phyloP scores from a whole-genome alignment of 2,888 invertebrate genomes.

The Colletes collaris region DNA sequence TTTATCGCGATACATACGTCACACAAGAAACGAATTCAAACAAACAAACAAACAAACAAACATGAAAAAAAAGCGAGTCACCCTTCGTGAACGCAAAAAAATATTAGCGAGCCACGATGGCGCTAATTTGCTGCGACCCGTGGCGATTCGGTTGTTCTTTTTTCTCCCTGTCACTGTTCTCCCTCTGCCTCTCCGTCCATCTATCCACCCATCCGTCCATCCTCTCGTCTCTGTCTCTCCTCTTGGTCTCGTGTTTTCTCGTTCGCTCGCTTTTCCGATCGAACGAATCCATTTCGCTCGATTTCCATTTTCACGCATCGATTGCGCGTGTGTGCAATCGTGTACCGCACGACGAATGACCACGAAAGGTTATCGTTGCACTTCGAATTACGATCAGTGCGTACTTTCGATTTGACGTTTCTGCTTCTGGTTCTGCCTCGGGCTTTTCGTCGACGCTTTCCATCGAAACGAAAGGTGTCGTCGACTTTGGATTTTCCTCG shows the following conservation, averaged over 20 bases:
- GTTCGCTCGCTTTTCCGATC: constrained; percentile 62
- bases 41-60: constrained; percentile 11
- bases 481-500: not conserved
- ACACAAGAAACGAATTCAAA: constrained; percentile 61
- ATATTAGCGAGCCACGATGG: constrained; percentile 71
- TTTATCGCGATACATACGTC: constrained; percentile 55
- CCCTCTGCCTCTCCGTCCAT: constrained; percentile 40
- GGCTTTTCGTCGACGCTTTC: not conserved
- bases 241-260: constrained; percentile 28
- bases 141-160: constrained; percentile 58
- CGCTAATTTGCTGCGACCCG: constrained; percentile 74
- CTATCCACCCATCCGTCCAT: constrained; percentile 31
- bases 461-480: not conserved
- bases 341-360: constrained; percentile 69
- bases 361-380: constrained; percentile 77
- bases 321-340: constrained; percentile 70
- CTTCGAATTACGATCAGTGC: constrained; percentile 74
- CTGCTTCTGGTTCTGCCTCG: constrained; percentile 38
- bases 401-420: constrained; percentile 56
- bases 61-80: constrained; percentile 26
- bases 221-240: constrained; percentile 40
- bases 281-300: constrained; percentile 77
- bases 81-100: constrained; percentile 62
- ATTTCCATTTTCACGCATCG: constrained; percentile 80
- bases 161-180: constrained; percentile 26